Conservation (phyloP, 92 coral and sea anemone genomes). For the Desmophyllum pertusum region DNA sequence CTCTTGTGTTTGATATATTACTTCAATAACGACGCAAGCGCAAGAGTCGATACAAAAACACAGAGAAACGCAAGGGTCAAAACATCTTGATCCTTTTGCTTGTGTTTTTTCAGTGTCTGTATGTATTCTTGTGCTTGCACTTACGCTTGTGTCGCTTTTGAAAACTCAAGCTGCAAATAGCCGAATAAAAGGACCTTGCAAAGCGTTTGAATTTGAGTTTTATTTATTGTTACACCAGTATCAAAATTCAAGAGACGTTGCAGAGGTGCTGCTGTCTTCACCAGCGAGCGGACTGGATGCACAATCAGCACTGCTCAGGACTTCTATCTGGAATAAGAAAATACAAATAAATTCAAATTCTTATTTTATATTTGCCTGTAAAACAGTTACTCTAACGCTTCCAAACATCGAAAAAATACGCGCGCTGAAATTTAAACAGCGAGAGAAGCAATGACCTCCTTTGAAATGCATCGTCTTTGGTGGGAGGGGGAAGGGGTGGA, state of each 20-base stretch:
- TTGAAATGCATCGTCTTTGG: too few relatives aligned
- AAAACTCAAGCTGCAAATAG: neutral
- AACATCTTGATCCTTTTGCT: too few relatives aligned
- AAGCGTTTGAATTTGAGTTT: too few relatives aligned
- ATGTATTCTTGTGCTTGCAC: neutral
- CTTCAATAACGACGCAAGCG: too few relatives aligned
- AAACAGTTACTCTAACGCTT: neutral
- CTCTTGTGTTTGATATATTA: too few relatives aligned
- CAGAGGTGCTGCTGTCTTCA: constrained; percentile 4
- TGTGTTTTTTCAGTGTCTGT: too few relatives aligned
- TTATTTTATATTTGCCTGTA: neutral
- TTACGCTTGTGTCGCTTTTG: neutral
- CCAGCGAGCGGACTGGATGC: constrained; percentile 19
- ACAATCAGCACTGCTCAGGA: constrained; percentile 38
- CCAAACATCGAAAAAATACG: neutral
- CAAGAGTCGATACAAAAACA: too few relatives aligned
- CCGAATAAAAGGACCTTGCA: neutral
- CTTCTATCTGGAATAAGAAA: constrained; percentile 34
- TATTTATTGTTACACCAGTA: neutral
- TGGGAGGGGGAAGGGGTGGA: too few relatives aligned
- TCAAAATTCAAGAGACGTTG: constrained; percentile 29
- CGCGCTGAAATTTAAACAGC: too few relatives aligned
- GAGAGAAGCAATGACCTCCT: too few relatives aligned
- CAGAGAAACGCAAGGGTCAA: too few relatives aligned
- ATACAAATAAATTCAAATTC: neutral